Evolutionary conservation across 2,888 invertebrate species (phyloP).

Genomic region (Noctua janthina): DNA sequence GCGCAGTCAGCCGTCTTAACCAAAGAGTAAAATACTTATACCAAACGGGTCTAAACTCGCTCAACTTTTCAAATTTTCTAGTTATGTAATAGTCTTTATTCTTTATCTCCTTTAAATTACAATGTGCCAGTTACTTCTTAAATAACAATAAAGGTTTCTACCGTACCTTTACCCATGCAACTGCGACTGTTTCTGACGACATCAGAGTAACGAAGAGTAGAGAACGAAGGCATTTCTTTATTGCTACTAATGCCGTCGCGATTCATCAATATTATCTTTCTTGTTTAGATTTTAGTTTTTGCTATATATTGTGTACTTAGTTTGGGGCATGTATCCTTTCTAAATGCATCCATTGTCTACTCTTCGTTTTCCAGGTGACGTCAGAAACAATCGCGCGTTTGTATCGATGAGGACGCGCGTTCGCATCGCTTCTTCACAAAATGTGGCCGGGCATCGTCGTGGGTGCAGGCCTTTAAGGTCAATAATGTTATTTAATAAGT

Average conservation of each 20-base stretch:
- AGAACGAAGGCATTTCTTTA: too few species aligned
- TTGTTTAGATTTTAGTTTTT: not conserved
- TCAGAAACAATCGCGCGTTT: not conserved
- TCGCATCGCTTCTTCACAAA: not conserved
- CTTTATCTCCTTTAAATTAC: not conserved
- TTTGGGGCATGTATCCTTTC: not conserved
- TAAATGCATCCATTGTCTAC: not conserved
- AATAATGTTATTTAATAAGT: constrained; percentile 20
- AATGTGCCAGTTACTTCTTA: not conserved
- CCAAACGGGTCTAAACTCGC: too few species aligned
- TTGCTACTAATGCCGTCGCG: too few species aligned
- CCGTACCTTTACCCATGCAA: not conserved
- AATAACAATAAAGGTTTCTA: not conserved
- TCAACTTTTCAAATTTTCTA: not conserved
- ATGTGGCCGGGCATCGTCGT: too few species aligned
- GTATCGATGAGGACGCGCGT: not conserved
- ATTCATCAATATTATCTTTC: not conserved
- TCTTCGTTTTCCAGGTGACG: not conserved
- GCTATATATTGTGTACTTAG: not conserved
- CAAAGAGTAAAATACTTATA: too few species aligned
- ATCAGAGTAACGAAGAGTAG: too few species aligned
- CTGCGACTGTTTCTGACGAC: not conserved
- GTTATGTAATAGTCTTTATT: not conserved
- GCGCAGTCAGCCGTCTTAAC: not conserved
- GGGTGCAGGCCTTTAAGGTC: not conserved